Base-by-base conservation (phyloP, 2,113 vertebrate genomes). In the Himantopus leucocephalus region DNA sequence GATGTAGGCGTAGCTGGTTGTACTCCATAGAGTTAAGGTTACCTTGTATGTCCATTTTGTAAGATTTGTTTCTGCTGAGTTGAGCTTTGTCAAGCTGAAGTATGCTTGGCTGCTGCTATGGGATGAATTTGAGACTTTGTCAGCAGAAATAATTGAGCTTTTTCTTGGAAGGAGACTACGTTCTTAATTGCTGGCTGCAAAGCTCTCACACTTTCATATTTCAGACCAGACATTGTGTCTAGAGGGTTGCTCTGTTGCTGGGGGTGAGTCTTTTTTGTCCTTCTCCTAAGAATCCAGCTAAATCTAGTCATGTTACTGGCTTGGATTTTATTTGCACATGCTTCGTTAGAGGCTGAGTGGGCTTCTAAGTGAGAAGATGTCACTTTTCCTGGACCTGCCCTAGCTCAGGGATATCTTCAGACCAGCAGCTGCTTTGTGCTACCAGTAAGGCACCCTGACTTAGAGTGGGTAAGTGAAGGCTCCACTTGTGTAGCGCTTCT, bases 71-170 rank as follows among this genome's bases (percentile, higher is more conserved):
- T 68, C 73, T 85, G 80, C 70, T 68, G 64, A 94, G 47, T 41
- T 90, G 88, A 92, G 60, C 64, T 77, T 77, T 84, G 56, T 88
- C 41, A 58, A 67, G 18, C 71, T 86, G 50, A 86, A 77, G 76
- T 50, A 23, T 67, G 47, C 68, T 96, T 91, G 89, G 68, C 91
- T 91, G 62, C 62, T 88, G 86, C 80, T 85, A 1, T 24, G 64
- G 63, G 52, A 59, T 71, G 64, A 56, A 75, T 89, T 19, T 83
- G 79, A 56, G 91, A 43, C 64, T 77, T 62, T 35, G 39, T 88
- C 79, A 93, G 94, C 88, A 93, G 55, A 88, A 94, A 93, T 67
- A 85, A 92, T 19, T 21, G 50, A 86, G 58, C 22, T 83, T 16
- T 85, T 78, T 91, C 88, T 88, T 85, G 75, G 78, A 92, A 88